Evolutionary conservation across 2,113 vertebrate genomes (phyloP), one percentile per base, ranked within the genome.

Genomic region (Nesoenas mayeri): DNA sequence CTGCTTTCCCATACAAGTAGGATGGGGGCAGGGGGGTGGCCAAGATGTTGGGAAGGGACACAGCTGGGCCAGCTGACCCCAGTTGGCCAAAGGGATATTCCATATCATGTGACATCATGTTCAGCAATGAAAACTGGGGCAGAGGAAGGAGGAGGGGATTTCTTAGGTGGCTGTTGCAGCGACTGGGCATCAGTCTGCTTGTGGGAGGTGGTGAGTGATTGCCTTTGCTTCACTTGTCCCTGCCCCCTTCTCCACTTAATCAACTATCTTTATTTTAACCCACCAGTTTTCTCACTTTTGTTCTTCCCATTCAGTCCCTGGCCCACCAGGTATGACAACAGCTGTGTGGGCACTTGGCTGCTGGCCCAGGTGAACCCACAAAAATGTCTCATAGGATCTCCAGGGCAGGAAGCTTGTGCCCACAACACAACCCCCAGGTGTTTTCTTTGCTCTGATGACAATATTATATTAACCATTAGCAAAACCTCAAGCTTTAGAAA

Each of bases 1-100:
- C 13, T 2, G 1, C 29, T 64, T 6, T 5, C 10, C 3, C 3
- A 4, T 5, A 75, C 38, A 72, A 38, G 29, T 0, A 69, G 54
- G 18, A 28, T 75, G 15, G 16, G 16, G 21, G 40, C 13, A 14
- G 40, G 5, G 18, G 24, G 5, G 9, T 34, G 34, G 9, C 14
- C 53, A 24, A 65, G 31, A 61, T 7, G 2, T 0, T 66, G 42
- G 38, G 28, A 36, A 7, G 7, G 40, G 12, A 24, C 6, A 32
- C 17, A 42, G 32, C 17, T n/a, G n/a, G 34, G n/a, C 81, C 7
- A 47, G 44, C 44, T 47, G 44, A 47, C 44, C 44, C 44, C 44
- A 47, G 44, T 8, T 47, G 18, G 44, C 44, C 44, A 47, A 47
- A 47, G 17, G 44, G 26, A 56, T 44, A 64, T 21, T 69, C 21